Evolutionary conservation across 2,113 vertebrate genomes (phyloP).

Genomic region (Pogonocichla stellata): DNA sequence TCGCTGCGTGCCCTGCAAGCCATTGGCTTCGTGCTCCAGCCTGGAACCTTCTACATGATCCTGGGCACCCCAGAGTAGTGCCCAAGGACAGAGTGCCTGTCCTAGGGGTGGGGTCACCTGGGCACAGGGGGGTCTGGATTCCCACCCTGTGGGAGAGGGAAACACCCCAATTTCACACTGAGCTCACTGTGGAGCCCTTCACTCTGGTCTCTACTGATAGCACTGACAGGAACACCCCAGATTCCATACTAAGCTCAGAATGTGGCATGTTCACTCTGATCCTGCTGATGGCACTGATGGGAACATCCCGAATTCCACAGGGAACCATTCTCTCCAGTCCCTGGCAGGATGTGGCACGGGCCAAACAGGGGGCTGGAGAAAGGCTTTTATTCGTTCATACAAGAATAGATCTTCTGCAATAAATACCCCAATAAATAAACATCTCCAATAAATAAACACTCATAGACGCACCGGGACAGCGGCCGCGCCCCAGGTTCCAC

Average conservation of each 20-base stretch:
- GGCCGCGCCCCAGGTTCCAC: neutral
- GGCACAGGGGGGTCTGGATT: fast-evolving
- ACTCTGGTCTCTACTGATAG: neutral
- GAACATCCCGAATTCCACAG: neutral
- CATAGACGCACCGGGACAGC: slow-evolving; percentile 69
- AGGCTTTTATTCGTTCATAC: slow-evolving; percentile 82
- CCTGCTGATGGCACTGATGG: no score
- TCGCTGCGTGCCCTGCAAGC: neutral
- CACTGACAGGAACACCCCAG: fast-evolving
- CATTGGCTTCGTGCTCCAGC: neutral
- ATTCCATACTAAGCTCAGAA: neutral
- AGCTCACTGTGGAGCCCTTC: neutral
- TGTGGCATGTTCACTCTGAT: no score
- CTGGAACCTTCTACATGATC: neutral
- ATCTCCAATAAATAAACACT: slow-evolving; percentile 84
- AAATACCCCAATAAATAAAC: slow-evolving; percentile 85
- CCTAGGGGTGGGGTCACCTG: neutral
- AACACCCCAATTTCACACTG: neutral
- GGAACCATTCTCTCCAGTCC: neutral
- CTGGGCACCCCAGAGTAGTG: neutral
- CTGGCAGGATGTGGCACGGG: neutral
- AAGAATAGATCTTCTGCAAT: slow-evolving; percentile 86
- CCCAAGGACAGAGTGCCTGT: no score
- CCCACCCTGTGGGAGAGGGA: no score
- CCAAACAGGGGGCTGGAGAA: slow-evolving; percentile 12